phyloP scores from a whole-genome alignment of 1,140 invertebrate genomes.

The Cephus cinctus region DNA sequence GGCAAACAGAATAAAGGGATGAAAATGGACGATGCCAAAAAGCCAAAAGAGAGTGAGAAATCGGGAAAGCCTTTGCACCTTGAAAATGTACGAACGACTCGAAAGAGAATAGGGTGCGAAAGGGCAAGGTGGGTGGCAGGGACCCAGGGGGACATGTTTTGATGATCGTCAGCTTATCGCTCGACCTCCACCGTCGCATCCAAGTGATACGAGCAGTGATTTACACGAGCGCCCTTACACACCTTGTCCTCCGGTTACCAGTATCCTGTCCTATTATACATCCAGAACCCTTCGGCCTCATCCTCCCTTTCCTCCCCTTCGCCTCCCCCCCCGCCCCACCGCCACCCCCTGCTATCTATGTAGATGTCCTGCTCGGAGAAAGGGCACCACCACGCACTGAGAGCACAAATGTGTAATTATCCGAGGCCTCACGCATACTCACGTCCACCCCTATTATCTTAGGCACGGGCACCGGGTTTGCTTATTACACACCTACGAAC shows the following conservation, averaged over 20 bases:
- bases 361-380: constrained; percentile 5
- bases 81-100: too few relatives aligned
- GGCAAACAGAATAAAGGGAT: too few relatives aligned
- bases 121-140: too few relatives aligned
- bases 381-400: constrained; percentile 20
- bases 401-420: constrained; percentile 31
- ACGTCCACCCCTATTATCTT: constrained; percentile 23
- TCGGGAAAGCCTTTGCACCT: too few relatives aligned
- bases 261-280: constrained; percentile 15
- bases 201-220: constrained; percentile 28
- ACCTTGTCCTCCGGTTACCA: constrained; percentile 25
- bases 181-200: constrained; percentile 15
- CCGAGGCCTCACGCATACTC: constrained; percentile 19
- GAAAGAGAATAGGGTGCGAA: too few relatives aligned
- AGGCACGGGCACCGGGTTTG: constrained; percentile 17
- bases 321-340: too few relatives aligned
- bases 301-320: too few relatives aligned
- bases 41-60: too few relatives aligned
- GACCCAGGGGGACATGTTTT: not conserved
- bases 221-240: constrained; percentile 18
- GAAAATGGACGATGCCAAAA: too few relatives aligned
- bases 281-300: not conserved
- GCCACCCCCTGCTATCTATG: too few relatives aligned
- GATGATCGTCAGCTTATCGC: not conserved
- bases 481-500: constrained; percentile 24